Percentiles rank a stretch among this genome's conserved stretches.
Conservation (phyloP, 2,888 invertebrate species). For the Papilio gigon region DNA sequence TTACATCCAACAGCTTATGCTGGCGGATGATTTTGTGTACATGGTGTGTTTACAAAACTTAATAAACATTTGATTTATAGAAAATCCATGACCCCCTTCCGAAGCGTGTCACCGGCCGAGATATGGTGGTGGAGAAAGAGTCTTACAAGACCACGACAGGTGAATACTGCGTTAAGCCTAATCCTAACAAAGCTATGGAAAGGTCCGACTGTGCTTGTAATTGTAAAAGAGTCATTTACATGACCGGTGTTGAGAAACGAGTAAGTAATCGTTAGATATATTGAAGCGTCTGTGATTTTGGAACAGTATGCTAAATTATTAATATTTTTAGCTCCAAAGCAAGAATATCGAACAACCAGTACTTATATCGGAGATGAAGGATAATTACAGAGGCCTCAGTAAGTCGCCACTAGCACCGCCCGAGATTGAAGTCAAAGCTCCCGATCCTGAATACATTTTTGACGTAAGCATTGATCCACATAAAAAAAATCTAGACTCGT, state of each 20-base stretch:
- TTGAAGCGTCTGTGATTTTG: not conserved
- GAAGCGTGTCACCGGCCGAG: slow-evolving; percentile 65
- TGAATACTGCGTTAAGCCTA: slow-evolving; percentile 74
- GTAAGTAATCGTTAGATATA: slow-evolving; percentile 50
- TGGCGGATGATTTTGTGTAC: not conserved
- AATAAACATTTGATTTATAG: slow-evolving; percentile 49
- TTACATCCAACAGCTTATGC: not conserved
- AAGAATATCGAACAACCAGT: slow-evolving; percentile 61
- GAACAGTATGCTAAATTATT: not conserved
- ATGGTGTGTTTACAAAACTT: not conserved
- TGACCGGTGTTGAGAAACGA: slow-evolving; percentile 74
- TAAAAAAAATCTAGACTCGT: not conserved
- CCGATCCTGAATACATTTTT: slow-evolving; percentile 73
- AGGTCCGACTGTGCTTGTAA: slow-evolving; percentile 71
- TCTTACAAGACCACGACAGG: slow-evolving; percentile 71
- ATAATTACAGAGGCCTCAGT: slow-evolving; percentile 61
- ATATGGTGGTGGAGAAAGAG: slow-evolving; percentile 75
- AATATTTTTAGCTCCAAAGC: slow-evolving; percentile 63
- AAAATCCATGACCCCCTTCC: slow-evolving; percentile 72
- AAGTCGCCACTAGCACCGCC: slow-evolving; percentile 62
- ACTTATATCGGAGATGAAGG: slow-evolving; percentile 73
- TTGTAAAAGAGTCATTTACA: slow-evolving; percentile 67
- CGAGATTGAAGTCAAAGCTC: slow-evolving; percentile 60
- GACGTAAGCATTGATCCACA: slow-evolving; percentile 59
- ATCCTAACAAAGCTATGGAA: slow-evolving; percentile 78